phyloP scores from a whole-genome alignment of 2,888 invertebrate genomes.

The Teleogryllus oceanicus region DNA sequence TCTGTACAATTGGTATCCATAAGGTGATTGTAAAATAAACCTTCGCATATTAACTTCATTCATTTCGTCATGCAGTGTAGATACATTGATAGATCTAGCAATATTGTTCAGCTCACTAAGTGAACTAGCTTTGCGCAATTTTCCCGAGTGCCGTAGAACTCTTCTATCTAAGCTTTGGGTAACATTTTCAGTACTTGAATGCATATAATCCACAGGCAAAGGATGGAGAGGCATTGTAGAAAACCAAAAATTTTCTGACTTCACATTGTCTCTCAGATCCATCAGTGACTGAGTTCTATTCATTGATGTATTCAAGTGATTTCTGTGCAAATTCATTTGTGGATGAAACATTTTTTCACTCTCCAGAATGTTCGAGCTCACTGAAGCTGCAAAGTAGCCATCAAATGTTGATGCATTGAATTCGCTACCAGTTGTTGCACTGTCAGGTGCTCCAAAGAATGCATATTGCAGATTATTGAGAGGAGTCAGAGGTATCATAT shows the following conservation, averaged over 20 bases:
- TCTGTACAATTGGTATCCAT: background rate
- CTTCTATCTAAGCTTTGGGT: slow-evolving; percentile 29
- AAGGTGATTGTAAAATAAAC: background rate
- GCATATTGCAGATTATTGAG: slow-evolving; percentile 11
- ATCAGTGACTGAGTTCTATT: slow-evolving; percentile 48
- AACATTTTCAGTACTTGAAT: background rate
- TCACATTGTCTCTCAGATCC: slow-evolving; percentile 45
- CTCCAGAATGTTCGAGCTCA: background rate
- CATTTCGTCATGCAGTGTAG: background rate
- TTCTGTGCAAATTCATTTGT: background rate
- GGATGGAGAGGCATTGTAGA: background rate
- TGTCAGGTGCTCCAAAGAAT: background rate
- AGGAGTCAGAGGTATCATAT: background rate
- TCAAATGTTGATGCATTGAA: slow-evolving; percentile 33
- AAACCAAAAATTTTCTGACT: slow-evolving; percentile 21
- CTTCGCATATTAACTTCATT: slow-evolving; percentile 20
- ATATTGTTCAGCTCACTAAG: slow-evolving; percentile 25
- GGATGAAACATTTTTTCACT: background rate
- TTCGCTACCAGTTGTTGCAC: slow-evolving; percentile 26
- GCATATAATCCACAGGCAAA: slow-evolving; percentile 19
- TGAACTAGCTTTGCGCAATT: slow-evolving; percentile 24
- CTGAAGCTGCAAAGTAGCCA: slow-evolving; percentile 21
- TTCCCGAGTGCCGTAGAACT: slow-evolving; percentile 18
- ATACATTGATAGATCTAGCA: slow-evolving; percentile 12
- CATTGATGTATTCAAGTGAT: slow-evolving; percentile 21